phyloP scores from a whole-genome alignment of 2,888 invertebrate species.

The Baccha elongata region DNA sequence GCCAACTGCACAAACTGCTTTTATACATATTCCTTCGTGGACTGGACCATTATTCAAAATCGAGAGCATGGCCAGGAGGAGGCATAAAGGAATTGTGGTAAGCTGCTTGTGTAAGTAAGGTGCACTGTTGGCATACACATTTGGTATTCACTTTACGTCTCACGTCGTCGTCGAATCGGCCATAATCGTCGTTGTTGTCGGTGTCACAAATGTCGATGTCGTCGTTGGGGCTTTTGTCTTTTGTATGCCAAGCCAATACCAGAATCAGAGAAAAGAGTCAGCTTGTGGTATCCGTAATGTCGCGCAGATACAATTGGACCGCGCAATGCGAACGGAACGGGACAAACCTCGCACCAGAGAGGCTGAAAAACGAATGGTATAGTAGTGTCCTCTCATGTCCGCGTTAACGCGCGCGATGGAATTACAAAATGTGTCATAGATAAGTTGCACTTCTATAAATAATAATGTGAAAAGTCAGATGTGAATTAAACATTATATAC shows the following conservation, averaged over 20 bases:
- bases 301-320: conserved; percentile 50
- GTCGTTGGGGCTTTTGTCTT: conserved; percentile 70
- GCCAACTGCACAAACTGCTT: conserved; percentile 72
- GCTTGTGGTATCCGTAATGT: conserved; percentile 58
- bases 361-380: conserved; percentile 35
- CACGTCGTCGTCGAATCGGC: conserved; percentile 44
- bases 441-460: conserved; percentile 74
- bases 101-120: conserved; percentile 58
- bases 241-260: conserved; percentile 51
- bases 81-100: conserved; percentile 3
- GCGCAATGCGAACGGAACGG: conserved; percentile 17
- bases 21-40: conserved; percentile 58
- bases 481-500: conserved; percentile 67
- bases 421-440: conserved; percentile 73
- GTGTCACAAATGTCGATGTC: conserved; percentile 63
- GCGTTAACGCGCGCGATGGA: conserved; percentile 71
- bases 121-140: conserved; percentile 50
- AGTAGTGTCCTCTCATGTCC: conserved; percentile 72
- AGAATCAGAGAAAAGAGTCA: conserved; percentile 23
- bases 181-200: conserved; percentile 50
- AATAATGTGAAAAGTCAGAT: conserved; percentile 74
- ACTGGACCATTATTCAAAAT: conserved; percentile 71
- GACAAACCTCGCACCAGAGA: background rate
- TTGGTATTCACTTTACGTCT: conserved; percentile 71
- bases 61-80: conserved; percentile 54